Evolutionary conservation across 2,888 invertebrate species (phyloP).

Genomic region (Ophion obscuratus): DNA sequence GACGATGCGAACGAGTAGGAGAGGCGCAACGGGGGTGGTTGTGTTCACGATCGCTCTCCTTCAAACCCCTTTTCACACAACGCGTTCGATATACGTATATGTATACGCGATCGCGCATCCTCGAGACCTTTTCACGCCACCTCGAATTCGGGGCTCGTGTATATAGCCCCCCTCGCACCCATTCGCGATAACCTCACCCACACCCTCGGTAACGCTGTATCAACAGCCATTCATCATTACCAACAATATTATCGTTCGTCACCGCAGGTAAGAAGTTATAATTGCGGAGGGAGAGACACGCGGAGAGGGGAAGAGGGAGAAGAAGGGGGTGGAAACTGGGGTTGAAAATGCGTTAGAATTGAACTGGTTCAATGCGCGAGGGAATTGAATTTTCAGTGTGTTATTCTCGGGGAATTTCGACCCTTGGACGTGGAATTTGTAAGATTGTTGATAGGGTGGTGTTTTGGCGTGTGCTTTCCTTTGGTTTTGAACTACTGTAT

Average conservation of each 20-base stretch:
- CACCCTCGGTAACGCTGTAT: constrained; percentile 25
- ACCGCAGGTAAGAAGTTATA: constrained; percentile 65
- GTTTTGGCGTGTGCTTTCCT: too few relatives aligned
- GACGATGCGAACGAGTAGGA: constrained; percentile 26
- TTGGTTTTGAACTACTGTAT: too few relatives aligned
- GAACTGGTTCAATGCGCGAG: too few relatives aligned
- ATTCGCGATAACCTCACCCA: constrained; percentile 29
- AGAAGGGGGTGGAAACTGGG: not conserved
- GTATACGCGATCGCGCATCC: constrained; percentile 55
- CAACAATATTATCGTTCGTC: constrained; percentile 67
- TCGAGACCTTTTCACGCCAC: constrained; percentile 66
- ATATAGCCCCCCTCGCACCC: not conserved
- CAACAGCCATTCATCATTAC: constrained; percentile 68
- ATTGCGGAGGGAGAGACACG: constrained; percentile 32
- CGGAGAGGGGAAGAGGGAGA: not conserved
- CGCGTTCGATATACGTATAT: constrained; percentile 21
- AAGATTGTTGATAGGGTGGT: too few relatives aligned
- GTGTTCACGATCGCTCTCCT: constrained; percentile 30
- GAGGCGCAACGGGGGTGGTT: constrained; percentile 44
- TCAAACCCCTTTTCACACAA: constrained; percentile 48
- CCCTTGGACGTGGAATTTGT: too few relatives aligned
- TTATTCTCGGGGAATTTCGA: too few relatives aligned
- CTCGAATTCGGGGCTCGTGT: constrained; percentile 51
- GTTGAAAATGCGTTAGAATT: too few relatives aligned
- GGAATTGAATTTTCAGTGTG: too few relatives aligned